Evolutionary conservation across 23 tunicate species (phyloP), one percentile per base, ranked within the genome.

Genomic region (Ascidia mentula): DNA sequence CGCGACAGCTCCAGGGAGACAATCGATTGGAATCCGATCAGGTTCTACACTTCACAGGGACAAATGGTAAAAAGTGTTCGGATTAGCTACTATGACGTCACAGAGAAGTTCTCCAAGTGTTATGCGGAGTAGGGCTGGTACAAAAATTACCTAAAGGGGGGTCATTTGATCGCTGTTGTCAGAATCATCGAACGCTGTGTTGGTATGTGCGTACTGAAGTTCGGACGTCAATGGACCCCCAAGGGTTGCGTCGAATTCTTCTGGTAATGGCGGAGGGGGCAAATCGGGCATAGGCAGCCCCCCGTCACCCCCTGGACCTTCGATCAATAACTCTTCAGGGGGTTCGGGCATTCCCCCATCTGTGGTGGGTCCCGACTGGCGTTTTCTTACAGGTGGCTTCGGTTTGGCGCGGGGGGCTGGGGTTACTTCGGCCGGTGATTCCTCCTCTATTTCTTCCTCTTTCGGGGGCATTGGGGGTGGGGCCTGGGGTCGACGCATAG

Each of bases 381-480:
- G 88, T 40, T 72, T 72, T 35, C 89, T 35, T 20, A 53, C 83
- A 31, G 82, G 77, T n/a, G 90, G 90, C 1, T 45, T 35, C n/a
- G 90, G 85, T 60, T 74, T 59, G 0, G 90, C 40, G 20, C 46
- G 42, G 22, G 85, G 77, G 6, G 24, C 60, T 31, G 69, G 12
- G 26, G 18, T 28, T 6, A 37, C 78, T 5, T 74, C 34, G 71
- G 79, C 60, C 39, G 59, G 60, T 40, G 36, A 31, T 6, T 72
- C 69, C 34, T 33, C 71, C 40, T 30, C 32, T 12, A 13, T 30
- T 2, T 69, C 6, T 20, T 46, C 69, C 18, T 71, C 77, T 45
- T 81, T 72, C 6, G 90, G 90, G 31, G 90, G 90, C 53, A 79
- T 33, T 4, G 96, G 96, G 15, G 96, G 96, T 1, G 96, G 89